Conservation (phyloP, 2,113 vertebrate species). For the Todiramphus saurophagus region DNA sequence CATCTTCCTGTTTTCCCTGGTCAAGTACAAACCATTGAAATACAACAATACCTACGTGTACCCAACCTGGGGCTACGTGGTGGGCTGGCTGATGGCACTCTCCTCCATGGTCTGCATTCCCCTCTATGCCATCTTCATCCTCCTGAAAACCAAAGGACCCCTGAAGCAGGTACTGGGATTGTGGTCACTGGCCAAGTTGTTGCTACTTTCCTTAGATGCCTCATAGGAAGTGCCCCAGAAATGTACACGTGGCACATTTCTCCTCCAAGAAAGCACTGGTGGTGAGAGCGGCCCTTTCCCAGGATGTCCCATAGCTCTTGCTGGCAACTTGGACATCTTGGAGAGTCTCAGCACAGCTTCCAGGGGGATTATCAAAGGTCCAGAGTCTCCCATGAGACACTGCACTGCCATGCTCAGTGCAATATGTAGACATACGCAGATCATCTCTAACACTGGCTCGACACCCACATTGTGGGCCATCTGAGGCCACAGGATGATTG, state of each 20-base stretch:
- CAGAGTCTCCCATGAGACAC: not conserved
- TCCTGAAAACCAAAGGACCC: constrained; percentile 82
- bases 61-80: constrained; percentile 84
- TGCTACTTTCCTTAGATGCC: accelerated
- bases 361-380: not conserved
- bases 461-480: not conserved
- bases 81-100: constrained; percentile 89
- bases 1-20: constrained; percentile 90
- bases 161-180: constrained; percentile 81
- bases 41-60: constrained; percentile 91
- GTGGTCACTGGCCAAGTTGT: not conserved
- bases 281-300: not conserved
- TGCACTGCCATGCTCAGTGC: not conserved
- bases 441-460: not conserved
- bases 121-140: constrained; percentile 77
- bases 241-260: not conserved
- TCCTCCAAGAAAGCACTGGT: not conserved
- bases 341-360: not conserved
- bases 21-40: constrained; percentile 87
- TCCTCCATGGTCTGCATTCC: constrained; percentile 91
- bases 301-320: not conserved
- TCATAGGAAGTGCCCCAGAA: not conserved
- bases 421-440: not conserved
- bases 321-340: not conserved
- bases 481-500: not conserved